Base-by-base conservation (phyloP, 2,113 vertebrate species). In the Hoplias malabaricus region DNA sequence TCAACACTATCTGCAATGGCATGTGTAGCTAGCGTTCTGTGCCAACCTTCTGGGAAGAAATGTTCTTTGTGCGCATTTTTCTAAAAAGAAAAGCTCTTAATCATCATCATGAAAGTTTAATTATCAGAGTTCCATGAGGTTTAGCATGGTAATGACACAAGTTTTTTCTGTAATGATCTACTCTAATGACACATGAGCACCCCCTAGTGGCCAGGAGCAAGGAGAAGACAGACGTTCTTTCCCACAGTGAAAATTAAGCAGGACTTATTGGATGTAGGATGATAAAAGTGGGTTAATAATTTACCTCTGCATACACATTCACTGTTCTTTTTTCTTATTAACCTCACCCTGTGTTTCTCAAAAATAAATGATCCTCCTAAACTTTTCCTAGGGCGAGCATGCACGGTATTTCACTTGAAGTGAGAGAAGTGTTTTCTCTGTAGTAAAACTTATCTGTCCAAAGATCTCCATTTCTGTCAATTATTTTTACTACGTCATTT, bases 381-480 rank as follows among this genome's bases (percentile, higher is more conserved):
- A 48, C 69, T 79, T 73, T 66, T 66, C 72, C 66, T 79, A 73
- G 27, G 21, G 69, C 69, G 56, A 66, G 48, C 77, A 75, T 59
- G 53, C 36, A 25, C 8, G 56, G 14, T 50, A 65, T 75, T 79
- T 82, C 70, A 78, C 73, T 71, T 72, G 50, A 79, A 67, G 59
- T 67, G 50, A 61, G 53, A 67, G 73, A 25, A 82, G 69, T 79
- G 71, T 63, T 75, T 82, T 66, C 67, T 72, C 57, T 75, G 72
- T 61, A 33, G 59, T 75, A 76, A 38, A 75, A 65, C 80, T 79
- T 75, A 82, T 78, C 78, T 75, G 75, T 82, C 75, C 79, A 65
- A 62, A 82, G 71, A 79, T 65, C 77, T 61, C 71, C 50, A 67
- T 82, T 82, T 71, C 77, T 82, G 63, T 83, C 69, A 79, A 83